phyloP scores from a whole-genome alignment of 1,140 invertebrate genomes.

The Saccostrea echinata region DNA sequence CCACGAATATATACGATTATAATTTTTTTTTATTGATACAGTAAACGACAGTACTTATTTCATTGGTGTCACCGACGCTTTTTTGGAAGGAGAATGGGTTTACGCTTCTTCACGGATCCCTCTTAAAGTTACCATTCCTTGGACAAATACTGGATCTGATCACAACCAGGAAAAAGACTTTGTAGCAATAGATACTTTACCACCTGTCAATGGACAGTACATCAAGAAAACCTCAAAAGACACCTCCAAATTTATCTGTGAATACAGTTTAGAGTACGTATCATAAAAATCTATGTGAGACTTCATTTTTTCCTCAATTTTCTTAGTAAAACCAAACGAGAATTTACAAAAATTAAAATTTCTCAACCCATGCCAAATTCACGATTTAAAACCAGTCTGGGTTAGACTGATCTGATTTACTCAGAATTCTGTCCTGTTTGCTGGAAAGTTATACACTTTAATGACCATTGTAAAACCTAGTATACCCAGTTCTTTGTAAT shows the following conservation, averaged over 20 bases:
- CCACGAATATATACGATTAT: too few relatives aligned
- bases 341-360: too few relatives aligned
- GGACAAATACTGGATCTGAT: neutral
- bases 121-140: neutral
- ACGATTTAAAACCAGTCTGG: too few relatives aligned
- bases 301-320: too few relatives aligned
- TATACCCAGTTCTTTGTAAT: too few relatives aligned
- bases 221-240: neutral
- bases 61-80: neutral
- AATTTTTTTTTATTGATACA: neutral
- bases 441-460: too few relatives aligned
- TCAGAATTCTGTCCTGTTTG: too few relatives aligned
- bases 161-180: neutral
- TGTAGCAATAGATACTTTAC: neutral
- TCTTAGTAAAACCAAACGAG: too few relatives aligned
- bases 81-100: slow-evolving; percentile 7
- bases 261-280: neutral
- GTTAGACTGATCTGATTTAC: too few relatives aligned
- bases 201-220: neutral
- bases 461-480: too few relatives aligned
- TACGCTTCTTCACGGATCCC: neutral
- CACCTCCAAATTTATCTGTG: neutral
- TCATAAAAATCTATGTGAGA: too few relatives aligned
- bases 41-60: neutral
- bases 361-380: too few relatives aligned